Evolutionary conservation across 2,888 invertebrate species (phyloP).

Genomic region (Dicycla oo): DNA sequence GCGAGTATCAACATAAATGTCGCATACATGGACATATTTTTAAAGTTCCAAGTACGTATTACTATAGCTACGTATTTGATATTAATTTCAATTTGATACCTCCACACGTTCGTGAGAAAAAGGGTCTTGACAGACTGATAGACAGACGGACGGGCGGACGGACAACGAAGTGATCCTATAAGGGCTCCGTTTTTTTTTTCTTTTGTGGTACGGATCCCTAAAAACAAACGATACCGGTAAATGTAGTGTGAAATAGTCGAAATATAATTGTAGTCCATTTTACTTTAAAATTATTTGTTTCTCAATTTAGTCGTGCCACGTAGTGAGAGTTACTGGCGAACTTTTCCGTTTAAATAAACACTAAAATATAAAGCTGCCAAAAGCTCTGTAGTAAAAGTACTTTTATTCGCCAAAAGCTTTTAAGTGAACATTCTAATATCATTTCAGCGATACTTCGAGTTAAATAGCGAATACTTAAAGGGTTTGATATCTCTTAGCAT

Average conservation of each 20-base stretch:
- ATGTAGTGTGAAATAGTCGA: not conserved
- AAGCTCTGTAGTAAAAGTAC: constrained; percentile 29
- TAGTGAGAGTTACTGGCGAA: constrained; percentile 29
- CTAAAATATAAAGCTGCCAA: constrained; percentile 33
- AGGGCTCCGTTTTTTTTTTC: too few relatives aligned
- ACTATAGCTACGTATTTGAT: too few relatives aligned
- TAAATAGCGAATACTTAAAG: constrained; percentile 3
- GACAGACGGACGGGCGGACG: too few relatives aligned
- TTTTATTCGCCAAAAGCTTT: constrained; percentile 40
- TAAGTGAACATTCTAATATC: constrained; percentile 4
- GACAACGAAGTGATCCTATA: too few relatives aligned
- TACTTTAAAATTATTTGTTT: constrained; percentile 7
- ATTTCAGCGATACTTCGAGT: constrained; percentile 25
- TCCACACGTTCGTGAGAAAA: too few relatives aligned
- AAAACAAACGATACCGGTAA: not conserved
- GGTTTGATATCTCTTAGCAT: not conserved
- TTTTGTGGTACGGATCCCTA: too few relatives aligned
- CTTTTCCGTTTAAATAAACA: constrained; percentile 41
- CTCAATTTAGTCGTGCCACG: constrained; percentile 22
- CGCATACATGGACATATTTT: too few relatives aligned
- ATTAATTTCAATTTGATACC: too few relatives aligned
- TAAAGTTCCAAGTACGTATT: too few relatives aligned
- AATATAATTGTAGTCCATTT: not conserved
- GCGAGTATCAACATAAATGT: too few relatives aligned
- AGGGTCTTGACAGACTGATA: too few relatives aligned